Base-by-base conservation (phyloP, 1,140 invertebrate genomes). In the Campoletis sonorensis region DNA sequence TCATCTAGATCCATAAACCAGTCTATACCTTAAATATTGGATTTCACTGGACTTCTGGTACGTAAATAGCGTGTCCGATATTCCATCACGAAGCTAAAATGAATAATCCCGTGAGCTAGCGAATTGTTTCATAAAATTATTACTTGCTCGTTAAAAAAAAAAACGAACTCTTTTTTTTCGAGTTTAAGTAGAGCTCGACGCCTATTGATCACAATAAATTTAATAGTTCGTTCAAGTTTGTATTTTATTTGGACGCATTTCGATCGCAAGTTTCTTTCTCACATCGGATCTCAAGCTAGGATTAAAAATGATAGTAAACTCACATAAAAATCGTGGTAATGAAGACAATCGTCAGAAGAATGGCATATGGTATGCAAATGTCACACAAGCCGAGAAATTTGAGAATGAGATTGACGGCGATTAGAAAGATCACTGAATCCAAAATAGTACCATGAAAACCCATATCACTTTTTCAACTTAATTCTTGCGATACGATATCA, bases 311-410 rank as follows among this genome's bases (percentile, higher is more conserved):
- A 13, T 30, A 8, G 13, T 61, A 13, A 84, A 90, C 89, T 91
- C 82, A 90, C 89, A 88, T 61, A 27, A 86, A 81, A 61, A 88
- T 78, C 79, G 79, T 83, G 84, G 84, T 78, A 75, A 87, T 82
- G 80, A 90, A 80, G 82, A 91, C 87, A 51, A 88, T 71, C 0
- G 88, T 87, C n/a, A 90, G 71, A 5, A 91, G 81, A 61, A 90
- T 84, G 11, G 89, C 86, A 64, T 91, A 89, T 2, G 89, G 89
- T 64, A 89, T 79, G 67, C 89, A 91, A 61, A 87, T 58, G 23
- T 86, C 82, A 40, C 89, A 91, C 54, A 89, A 27, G 27, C 87
- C 87, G 26, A 90, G 49, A 30, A 85, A 86, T 61, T 82, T 85
- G 1, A 91, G 81, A 10, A 79, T 10, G 16, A 88, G 68, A 77